Conservation (phyloP, 2,888 invertebrate species). For the Drosophila suboccidentalis region DNA sequence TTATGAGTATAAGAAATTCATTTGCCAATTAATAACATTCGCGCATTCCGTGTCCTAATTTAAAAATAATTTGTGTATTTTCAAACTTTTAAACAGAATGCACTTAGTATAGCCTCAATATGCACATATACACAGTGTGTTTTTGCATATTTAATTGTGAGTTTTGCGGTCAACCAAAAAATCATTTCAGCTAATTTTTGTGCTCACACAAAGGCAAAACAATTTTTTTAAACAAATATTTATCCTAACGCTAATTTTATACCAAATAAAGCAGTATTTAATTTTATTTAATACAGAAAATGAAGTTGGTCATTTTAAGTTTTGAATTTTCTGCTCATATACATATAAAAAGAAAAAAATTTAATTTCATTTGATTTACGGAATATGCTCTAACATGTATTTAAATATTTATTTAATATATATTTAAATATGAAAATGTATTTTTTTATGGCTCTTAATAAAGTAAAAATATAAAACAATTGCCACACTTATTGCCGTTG, state of each 20-base stretch:
- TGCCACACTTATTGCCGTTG: no score
- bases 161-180: conserved; percentile 68
- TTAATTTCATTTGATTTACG: no score
- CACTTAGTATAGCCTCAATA: background rate
- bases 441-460: no score
- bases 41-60: conserved; percentile 58
- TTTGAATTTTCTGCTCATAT: no score
- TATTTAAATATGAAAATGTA: no score
- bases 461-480: no score
- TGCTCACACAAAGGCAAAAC: background rate
- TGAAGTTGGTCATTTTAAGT: no score
- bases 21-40: conserved; percentile 22
- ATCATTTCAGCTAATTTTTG: conserved; percentile 72
- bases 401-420: no score
- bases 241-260: background rate
- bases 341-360: no score
- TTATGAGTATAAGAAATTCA: conserved; percentile 22
- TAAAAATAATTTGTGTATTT: conserved; percentile 53
- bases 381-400: no score
- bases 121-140: background rate
- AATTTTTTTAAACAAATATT: background rate
- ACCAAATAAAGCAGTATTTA: background rate
- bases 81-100: conserved; percentile 51
- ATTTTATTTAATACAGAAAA: background rate
- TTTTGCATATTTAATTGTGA: conserved; percentile 56